Percentiles rank a stretch among this genome's conserved stretches.
Conservation (phyloP, 2,797 vertebrate genomes). For the Xyrichtys novacula region DNA sequence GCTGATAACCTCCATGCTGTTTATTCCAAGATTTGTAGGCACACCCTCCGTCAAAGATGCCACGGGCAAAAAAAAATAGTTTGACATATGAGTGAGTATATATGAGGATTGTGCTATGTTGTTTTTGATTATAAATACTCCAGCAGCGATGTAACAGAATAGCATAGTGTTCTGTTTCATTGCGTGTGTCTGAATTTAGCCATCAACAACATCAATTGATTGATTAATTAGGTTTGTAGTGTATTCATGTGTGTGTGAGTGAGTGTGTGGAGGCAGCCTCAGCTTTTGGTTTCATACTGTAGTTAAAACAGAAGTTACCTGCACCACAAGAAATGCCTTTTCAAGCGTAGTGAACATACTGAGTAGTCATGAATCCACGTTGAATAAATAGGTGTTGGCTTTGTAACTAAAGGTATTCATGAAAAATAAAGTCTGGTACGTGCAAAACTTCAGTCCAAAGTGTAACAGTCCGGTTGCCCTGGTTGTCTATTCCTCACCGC, state of each 20-base stretch:
- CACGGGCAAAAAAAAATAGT: constrained; percentile 44
- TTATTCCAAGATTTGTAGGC: constrained; percentile 63
- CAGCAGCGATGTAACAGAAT: constrained; percentile 36
- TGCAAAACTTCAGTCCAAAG: constrained; percentile 20
- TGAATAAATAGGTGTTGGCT: constrained; percentile 22
- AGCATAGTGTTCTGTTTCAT: constrained; percentile 59
- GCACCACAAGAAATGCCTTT: accelerated
- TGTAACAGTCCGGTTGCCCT: constrained; percentile 28
- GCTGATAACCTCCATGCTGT: constrained; percentile 28
- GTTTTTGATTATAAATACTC: constrained; percentile 67
- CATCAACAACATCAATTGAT: constrained; percentile 36
- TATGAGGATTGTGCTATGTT: constrained; percentile 47
- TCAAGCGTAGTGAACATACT: not conserved
- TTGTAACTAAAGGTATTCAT: constrained; percentile 34
- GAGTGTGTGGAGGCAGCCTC: constrained; percentile 1
- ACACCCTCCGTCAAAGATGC: constrained; percentile 35
- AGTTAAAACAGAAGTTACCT: not conserved
- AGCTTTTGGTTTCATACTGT: not conserved
- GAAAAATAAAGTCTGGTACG: constrained; percentile 34
- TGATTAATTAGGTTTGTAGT: constrained; percentile 46
- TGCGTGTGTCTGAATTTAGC: constrained; percentile 50
- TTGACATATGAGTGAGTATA: constrained; percentile 34
- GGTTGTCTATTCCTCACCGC: constrained; percentile 37
- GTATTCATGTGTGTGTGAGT: not conserved
- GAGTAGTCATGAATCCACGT: not conserved